These are phyloP conservation scores for Hylaea fasciaria DNA, from an alignment of 2,888 invertebrate species.

Conservation along the genomic window DNA sequence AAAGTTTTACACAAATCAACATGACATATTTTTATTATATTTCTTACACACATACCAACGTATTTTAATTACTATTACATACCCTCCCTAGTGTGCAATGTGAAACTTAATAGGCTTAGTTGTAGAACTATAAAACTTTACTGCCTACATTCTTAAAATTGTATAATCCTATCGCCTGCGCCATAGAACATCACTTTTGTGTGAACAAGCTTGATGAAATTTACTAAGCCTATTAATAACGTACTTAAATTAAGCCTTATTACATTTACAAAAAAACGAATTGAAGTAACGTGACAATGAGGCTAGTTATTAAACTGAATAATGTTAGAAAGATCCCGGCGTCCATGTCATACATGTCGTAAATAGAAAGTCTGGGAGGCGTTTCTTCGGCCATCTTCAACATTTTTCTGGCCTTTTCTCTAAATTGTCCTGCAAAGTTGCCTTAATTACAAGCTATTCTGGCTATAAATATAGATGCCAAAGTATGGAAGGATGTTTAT, in stretches of 20 bases:
- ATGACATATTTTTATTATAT: neutral
- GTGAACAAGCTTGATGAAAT: too few relatives aligned
- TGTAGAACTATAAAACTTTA: too few relatives aligned
- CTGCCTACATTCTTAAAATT: too few relatives aligned
- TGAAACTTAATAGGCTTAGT: too few relatives aligned
- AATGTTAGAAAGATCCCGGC: conserved; percentile 49
- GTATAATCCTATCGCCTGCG: conserved; percentile 1
- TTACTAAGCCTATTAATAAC: neutral
- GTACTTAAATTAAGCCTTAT: neutral
- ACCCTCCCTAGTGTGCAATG: too few relatives aligned
- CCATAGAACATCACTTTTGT: neutral
- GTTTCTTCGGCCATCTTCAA: conserved; percentile 62
- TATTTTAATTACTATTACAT: neutral
- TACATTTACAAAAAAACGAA: conserved; percentile 49
- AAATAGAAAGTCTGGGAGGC: conserved; percentile 57
- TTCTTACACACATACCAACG: neutral
- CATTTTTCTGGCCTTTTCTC: conserved; percentile 67
- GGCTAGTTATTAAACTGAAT: conserved; percentile 50
- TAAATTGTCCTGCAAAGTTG: conserved; percentile 59
- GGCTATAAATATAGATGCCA: too few relatives aligned
- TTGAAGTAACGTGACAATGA: conserved; percentile 55
- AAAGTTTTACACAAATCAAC: too few relatives aligned
- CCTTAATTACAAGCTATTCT: neutral
- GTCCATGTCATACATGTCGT: conserved; percentile 58
- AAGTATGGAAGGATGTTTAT: neutral